phyloP scores from a whole-genome alignment of 2,113 vertebrate species.

The Laterallus jamaicensis region DNA sequence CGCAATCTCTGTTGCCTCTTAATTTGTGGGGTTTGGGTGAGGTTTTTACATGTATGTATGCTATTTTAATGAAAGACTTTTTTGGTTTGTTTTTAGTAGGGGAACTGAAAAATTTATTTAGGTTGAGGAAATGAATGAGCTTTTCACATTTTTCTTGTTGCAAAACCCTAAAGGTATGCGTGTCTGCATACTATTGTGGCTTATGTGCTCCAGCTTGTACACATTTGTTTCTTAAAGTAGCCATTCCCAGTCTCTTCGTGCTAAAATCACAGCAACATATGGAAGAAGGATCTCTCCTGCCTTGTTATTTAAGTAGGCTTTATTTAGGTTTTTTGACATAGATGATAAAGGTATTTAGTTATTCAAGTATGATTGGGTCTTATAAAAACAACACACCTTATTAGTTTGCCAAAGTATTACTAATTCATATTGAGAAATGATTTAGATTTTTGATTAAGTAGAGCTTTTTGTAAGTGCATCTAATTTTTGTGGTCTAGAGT shows the following conservation, averaged over 20 bases:
- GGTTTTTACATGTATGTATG: background rate
- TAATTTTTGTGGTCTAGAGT: background rate
- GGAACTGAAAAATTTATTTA: background rate
- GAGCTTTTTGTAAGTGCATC: background rate
- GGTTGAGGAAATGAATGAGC: background rate
- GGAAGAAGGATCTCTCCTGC: background rate
- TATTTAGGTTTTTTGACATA: background rate
- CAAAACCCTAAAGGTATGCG: background rate
- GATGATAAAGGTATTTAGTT: background rate
- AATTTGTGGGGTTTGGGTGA: background rate
- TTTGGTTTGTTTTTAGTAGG: background rate
- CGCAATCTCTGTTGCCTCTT: background rate
- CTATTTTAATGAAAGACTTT: background rate
- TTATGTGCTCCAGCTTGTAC: background rate
- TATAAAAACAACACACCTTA: background rate
- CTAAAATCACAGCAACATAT: background rate
- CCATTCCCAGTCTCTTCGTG: background rate
- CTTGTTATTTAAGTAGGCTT: background rate
- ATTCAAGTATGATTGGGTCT: background rate
- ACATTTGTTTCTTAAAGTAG: background rate
- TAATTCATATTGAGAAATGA: background rate
- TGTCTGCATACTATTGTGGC: background rate
- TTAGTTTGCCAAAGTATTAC: conserved; percentile 6
- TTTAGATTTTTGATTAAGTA: background rate
- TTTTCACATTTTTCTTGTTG: background rate